Evolutionary conservation across 2,797 vertebrate species (phyloP).

Genomic region (Phalloptychus januarius): DNA sequence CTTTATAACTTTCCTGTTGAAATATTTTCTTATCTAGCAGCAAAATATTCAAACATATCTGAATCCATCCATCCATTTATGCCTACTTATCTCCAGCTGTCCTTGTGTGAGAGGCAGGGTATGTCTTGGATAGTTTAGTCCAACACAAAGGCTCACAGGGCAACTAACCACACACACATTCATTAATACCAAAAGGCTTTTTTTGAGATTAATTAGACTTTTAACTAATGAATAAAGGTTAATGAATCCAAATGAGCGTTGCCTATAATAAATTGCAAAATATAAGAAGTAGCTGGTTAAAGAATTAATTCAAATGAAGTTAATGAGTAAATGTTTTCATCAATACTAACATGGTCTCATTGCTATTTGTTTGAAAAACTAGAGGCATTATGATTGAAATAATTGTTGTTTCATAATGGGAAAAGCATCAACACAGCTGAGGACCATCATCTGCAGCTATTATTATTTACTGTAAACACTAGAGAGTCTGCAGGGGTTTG

Average conservation of each 20-base stretch:
- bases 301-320: not conserved
- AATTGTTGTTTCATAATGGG: not conserved
- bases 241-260: not conserved
- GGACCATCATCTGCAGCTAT: not conserved
- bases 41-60: not conserved
- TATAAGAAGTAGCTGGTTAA: not conserved
- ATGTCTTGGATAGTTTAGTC: not conserved
- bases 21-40: not conserved
- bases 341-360: not conserved
- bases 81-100: not conserved
- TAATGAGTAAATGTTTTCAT: not conserved
- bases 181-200: not conserved
- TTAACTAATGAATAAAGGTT: too few relatives aligned
- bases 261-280: not conserved
- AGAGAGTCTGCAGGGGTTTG: not conserved
- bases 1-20: not conserved
- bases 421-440: not conserved
- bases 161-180: not conserved
- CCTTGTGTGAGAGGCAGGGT: not conserved
- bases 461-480: not conserved
- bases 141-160: not conserved
- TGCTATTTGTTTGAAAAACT: not conserved
- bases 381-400: not conserved
- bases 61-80: not conserved
- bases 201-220: not conserved